These are phyloP conservation scores for Philonicus albiceps DNA, from an alignment of 2,888 invertebrate genomes.

Conservation along the genomic window DNA sequence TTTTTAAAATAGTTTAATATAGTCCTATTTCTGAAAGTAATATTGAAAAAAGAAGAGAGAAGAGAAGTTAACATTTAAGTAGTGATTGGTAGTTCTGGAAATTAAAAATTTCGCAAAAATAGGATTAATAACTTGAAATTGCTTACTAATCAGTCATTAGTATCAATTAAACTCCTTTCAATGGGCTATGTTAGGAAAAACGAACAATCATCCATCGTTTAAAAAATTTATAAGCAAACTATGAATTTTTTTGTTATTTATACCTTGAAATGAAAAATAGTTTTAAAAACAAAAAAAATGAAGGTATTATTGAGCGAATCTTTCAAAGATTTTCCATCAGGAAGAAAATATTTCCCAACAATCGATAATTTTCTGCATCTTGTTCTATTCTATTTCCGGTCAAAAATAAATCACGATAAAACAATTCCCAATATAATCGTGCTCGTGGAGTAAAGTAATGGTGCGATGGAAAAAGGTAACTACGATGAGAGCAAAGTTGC, in stretches of 20 bases:
- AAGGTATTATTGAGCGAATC: background rate
- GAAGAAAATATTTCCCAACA: background rate
- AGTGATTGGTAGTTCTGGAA: no score
- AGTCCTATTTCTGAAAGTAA: no score
- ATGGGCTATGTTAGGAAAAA: no score
- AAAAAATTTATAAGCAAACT: background rate
- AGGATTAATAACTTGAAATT: no score
- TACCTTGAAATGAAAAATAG: background rate
- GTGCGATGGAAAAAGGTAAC: background rate
- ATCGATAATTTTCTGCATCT: background rate
- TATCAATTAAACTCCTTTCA: no score
- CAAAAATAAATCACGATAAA: background rate
- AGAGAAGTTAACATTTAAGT: no score
- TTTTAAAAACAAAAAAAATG: background rate
- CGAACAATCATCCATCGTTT: background rate
- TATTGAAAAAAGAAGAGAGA: no score
- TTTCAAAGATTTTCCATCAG: background rate
- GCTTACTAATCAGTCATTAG: no score
- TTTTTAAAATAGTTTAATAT: no score
- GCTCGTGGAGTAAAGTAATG: background rate
- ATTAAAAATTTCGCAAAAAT: no score
- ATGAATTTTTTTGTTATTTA: background rate
- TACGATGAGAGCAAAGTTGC: background rate
- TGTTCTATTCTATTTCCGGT: background rate
- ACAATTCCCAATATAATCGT: background rate